phyloP scores from a whole-genome alignment of 1,140 invertebrate genomes.

The Cyclargus thomasi region DNA sequence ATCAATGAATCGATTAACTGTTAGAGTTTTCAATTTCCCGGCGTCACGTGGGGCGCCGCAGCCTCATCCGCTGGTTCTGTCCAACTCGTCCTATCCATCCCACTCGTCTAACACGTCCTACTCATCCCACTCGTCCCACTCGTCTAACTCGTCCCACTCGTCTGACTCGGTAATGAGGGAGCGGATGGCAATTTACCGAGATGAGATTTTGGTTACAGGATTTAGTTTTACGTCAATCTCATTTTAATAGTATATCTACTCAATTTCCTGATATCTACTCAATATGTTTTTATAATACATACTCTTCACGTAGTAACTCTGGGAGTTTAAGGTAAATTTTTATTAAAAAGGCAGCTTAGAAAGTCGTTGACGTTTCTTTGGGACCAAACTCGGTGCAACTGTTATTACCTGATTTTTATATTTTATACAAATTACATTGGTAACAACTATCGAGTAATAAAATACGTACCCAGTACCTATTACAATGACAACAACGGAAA shows the following conservation, averaged over 20 bases:
- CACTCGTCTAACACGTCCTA: not conserved
- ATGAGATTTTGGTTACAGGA: constrained; percentile 67
- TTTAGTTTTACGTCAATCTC: constrained; percentile 52
- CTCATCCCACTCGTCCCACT: not conserved
- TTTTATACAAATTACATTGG: no score
- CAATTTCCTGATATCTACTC: not conserved
- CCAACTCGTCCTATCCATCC: not conserved
- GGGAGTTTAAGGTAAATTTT: not conserved
- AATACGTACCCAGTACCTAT: no score
- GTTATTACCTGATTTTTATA: no score
- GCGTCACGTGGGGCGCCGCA: constrained; percentile 55
- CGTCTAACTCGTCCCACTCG: constrained; percentile 37
- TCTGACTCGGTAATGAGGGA: constrained; percentile 67
- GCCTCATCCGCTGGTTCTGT: not conserved
- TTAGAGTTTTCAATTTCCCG: constrained; percentile 74
- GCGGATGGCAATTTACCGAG: constrained; percentile 70
- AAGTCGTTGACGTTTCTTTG: no score
- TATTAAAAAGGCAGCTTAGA: not conserved
- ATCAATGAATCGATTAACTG: constrained; percentile 69
- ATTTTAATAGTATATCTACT: constrained; percentile 41
- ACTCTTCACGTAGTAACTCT: not conserved
- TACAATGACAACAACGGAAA: no score
- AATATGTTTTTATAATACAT: not conserved
- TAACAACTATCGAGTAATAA: no score
- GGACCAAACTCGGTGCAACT: no score